Conservation (phyloP, 1,140 invertebrate genomes). For the Trachelipus rathkii region DNA sequence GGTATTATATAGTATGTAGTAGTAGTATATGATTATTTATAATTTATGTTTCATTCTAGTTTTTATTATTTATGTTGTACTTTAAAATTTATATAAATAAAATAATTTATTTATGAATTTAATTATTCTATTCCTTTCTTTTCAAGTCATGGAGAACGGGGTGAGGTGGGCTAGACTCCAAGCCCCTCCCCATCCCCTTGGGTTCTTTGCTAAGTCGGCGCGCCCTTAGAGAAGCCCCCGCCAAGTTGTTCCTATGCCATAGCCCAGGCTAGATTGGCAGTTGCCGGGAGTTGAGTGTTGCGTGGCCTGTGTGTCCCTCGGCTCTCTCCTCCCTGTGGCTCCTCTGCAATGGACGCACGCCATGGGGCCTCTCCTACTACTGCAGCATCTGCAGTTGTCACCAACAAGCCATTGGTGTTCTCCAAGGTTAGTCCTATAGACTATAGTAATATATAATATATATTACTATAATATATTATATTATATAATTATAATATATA, state of each 20-base stretch:
- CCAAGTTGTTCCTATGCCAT: background rate
- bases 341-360: constrained; percentile 6
- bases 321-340: constrained; percentile 3
- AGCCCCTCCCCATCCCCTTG: constrained; percentile 2
- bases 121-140: background rate
- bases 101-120: too few species aligned
- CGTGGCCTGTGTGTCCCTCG: constrained; percentile 4
- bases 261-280: background rate
- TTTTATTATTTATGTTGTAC: too few species aligned
- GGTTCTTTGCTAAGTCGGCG: constrained; percentile 4
- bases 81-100: too few species aligned
- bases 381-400: background rate
- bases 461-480: too few species aligned
- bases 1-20: too few species aligned
- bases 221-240: constrained; percentile 6
- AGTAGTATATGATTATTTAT: too few species aligned
- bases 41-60: too few species aligned
- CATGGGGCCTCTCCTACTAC: constrained; percentile 1
- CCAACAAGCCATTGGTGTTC: constrained; percentile 6
- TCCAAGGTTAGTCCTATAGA: background rate
- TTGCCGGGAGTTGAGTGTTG: background rate
- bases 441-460: too few species aligned
- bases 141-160: background rate
- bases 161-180: background rate
- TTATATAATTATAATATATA: background rate